Percentiles rank a stretch among this genome's conserved stretches.
phyloP scores from a whole-genome alignment of 92 coral and sea anemone species.

The Porites evermanni region DNA sequence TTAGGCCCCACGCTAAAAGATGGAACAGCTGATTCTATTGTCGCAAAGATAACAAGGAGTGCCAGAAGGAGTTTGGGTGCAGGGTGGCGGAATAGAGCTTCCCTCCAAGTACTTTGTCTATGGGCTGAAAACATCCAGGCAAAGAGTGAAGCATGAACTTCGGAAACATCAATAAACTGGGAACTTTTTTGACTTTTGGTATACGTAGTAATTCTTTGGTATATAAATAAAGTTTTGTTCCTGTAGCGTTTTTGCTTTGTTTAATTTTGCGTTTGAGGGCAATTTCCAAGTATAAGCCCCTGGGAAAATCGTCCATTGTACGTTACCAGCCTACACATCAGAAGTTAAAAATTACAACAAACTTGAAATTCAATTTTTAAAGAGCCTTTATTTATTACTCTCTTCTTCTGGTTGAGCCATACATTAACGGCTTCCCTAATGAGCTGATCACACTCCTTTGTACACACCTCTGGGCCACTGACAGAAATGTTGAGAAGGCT shows the following conservation, averaged over 20 bases:
- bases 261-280: too few species aligned
- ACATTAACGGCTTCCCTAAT: slow-evolving; percentile 32
- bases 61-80: slow-evolving; percentile 36
- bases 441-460: slow-evolving; percentile 49
- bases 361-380: too few species aligned
- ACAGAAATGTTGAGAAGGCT: slow-evolving; percentile 49
- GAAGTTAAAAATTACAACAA: too few species aligned
- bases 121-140: slow-evolving; percentile 19
- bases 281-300: too few species aligned
- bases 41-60: slow-evolving; percentile 25
- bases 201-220: background rate
- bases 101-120: background rate
- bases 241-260: too few species aligned
- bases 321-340: too few species aligned
- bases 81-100: slow-evolving; percentile 4
- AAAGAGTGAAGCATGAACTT: background rate
- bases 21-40: slow-evolving; percentile 26
- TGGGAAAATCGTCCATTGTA: too few species aligned
- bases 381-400: background rate
- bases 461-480: slow-evolving; percentile 44
- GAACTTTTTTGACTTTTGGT: background rate
- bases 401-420: slow-evolving; percentile 45
- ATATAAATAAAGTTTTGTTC: too few species aligned
- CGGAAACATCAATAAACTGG: background rate
- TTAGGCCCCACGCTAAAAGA: slow-evolving; percentile 48